phyloP scores from a whole-genome alignment of 2,888 invertebrate genomes.

The Pediacus dermestoides region DNA sequence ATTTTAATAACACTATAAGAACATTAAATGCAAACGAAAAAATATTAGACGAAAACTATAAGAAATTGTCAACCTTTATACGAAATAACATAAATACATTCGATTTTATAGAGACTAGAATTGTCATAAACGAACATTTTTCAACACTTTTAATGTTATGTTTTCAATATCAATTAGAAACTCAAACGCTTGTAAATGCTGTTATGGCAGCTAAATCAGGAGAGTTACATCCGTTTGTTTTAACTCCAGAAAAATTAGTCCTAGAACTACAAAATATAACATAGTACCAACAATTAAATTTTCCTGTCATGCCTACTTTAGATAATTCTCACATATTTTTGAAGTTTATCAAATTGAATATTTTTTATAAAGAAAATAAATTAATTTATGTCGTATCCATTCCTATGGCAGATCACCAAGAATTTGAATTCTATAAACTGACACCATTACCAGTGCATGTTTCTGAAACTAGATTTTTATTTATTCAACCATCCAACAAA shows the following conservation, averaged over 20 bases:
- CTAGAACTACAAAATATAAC: too few relatives aligned
- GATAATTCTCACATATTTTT: slow-evolving; percentile 10
- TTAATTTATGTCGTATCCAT: too few relatives aligned
- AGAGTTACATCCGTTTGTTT: slow-evolving; percentile 12
- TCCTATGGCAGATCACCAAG: too few relatives aligned
- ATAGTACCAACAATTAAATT: too few relatives aligned
- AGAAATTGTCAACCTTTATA: slow-evolving; percentile 7
- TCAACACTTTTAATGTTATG: too few relatives aligned
- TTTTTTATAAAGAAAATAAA: too few relatives aligned
- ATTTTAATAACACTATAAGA: slow-evolving; percentile 17
- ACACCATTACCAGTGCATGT: slow-evolving; percentile 13
- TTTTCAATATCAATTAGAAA: slow-evolving; percentile 15
- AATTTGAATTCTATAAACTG: slow-evolving; percentile 14
- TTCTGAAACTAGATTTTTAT: too few relatives aligned
- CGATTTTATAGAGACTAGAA: slow-evolving; percentile 5
- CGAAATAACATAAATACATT: not conserved
- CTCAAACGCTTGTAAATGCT: slow-evolving; percentile 11
- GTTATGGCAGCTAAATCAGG: slow-evolving; percentile 14
- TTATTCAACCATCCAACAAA: slow-evolving; percentile 9
- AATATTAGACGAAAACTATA: slow-evolving; percentile 13
- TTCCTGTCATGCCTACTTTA: slow-evolving; percentile 14
- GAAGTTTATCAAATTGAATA: slow-evolving; percentile 7
- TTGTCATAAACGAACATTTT: slow-evolving; percentile 15
- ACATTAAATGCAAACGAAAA: slow-evolving; percentile 15
- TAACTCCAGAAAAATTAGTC: slow-evolving; percentile 17